A percentile compares a stretch with the other conserved stretches of the same genome.
phyloP scores from a whole-genome alignment of 2,113 vertebrate genomes.

The Sciurus niger region DNA sequence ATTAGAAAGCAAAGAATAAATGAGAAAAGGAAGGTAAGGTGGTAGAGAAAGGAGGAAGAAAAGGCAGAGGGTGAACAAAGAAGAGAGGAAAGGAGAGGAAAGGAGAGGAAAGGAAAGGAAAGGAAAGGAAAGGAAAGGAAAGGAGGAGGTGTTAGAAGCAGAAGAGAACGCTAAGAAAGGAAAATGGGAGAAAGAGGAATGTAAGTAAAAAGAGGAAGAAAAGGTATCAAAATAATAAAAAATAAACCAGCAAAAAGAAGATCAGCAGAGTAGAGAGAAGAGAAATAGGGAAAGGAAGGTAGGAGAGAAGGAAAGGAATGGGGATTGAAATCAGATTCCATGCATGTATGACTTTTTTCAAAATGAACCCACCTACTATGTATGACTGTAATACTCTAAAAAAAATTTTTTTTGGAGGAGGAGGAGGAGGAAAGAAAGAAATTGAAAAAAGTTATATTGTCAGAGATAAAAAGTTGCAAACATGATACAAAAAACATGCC shows the following conservation, averaged over 20 bases:
- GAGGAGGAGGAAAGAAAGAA: background rate
- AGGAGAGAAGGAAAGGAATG: too few species aligned
- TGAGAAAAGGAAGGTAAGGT: background rate
- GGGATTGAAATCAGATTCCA: too few species aligned
- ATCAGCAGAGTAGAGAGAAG: too few species aligned
- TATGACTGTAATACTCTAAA: too few species aligned
- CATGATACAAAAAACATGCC: background rate
- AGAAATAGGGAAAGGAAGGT: too few species aligned
- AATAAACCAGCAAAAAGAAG: too few species aligned
- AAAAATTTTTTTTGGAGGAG: background rate
- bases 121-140: background rate
- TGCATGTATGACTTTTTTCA: too few species aligned
- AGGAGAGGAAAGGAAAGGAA: too few species aligned
- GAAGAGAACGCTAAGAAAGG: background rate
- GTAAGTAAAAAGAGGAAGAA: background rate
- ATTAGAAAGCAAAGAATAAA: background rate
- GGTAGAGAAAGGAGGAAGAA: fast-evolving
- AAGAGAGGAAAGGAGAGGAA: background rate
- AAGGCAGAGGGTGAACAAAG: background rate
- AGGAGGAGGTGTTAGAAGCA: too few species aligned
- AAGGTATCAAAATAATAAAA: too few species aligned
- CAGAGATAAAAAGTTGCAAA: background rate
- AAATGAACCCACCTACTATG: too few species aligned
- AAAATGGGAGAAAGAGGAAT: too few species aligned
- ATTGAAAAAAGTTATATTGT: background rate